These are phyloP conservation scores for Eulimnadia texana DNA, from an alignment of 1,140 invertebrate species.

Conservation along the genomic window DNA sequence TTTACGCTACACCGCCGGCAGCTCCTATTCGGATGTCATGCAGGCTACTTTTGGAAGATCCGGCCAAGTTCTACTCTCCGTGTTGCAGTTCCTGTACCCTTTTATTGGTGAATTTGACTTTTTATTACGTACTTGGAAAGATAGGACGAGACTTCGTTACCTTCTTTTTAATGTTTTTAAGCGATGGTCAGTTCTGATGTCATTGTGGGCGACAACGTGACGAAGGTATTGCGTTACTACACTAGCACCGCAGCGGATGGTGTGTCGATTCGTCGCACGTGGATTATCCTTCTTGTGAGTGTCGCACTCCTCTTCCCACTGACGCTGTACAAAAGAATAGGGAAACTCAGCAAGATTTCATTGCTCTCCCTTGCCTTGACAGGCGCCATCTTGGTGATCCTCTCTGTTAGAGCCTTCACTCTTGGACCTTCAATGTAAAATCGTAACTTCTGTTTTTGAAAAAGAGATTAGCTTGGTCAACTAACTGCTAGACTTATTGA, in stretches of 20 bases:
- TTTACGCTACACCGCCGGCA: slow-evolving; percentile 60
- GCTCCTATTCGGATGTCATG: slow-evolving; percentile 73
- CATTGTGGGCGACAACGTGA: slow-evolving; percentile 75
- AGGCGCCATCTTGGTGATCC: slow-evolving; percentile 53
- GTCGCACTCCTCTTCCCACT: slow-evolving; percentile 61
- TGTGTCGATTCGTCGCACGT: slow-evolving; percentile 49
- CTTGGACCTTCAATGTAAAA: slow-evolving; percentile 24
- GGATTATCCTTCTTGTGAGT: slow-evolving; percentile 60
- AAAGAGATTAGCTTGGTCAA: too few relatives aligned
- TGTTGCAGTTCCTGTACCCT: slow-evolving; percentile 70
- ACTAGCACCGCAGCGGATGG: slow-evolving; percentile 38
- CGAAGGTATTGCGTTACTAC: slow-evolving; percentile 57
- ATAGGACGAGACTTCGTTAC: too few relatives aligned
- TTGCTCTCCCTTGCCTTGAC: slow-evolving; percentile 63
- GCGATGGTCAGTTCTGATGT: slow-evolving; percentile 85
- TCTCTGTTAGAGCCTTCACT: slow-evolving; percentile 45
- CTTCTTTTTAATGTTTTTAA: too few relatives aligned
- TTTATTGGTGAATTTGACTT: slow-evolving; percentile 60
- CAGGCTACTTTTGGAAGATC: slow-evolving; percentile 61
- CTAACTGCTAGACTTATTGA: neutral
- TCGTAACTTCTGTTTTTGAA: too few relatives aligned
- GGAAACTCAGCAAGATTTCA: slow-evolving; percentile 59
- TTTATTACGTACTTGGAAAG: too few relatives aligned
- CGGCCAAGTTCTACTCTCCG: slow-evolving; percentile 60
- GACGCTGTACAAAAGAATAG: slow-evolving; percentile 65